Conservation (phyloP, 2,888 invertebrate genomes). For the Agriotes lineatus region DNA sequence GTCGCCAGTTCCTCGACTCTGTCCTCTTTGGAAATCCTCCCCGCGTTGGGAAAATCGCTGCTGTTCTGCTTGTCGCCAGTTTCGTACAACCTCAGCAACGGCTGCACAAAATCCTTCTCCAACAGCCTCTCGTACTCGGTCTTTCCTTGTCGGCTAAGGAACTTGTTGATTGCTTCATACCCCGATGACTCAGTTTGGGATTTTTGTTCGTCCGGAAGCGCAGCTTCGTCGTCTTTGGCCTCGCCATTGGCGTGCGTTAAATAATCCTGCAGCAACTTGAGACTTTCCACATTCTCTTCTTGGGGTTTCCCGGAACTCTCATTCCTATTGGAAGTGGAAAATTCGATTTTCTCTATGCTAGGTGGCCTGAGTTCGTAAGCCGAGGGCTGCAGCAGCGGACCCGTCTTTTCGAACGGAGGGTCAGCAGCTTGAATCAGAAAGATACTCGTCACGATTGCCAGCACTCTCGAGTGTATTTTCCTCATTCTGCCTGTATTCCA, state of each 20-base stretch:
- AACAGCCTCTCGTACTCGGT: constrained; percentile 59
- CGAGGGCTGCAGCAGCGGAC: constrained; percentile 50
- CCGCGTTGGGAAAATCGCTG: background rate
- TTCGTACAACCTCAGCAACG: constrained; percentile 60
- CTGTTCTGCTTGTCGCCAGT: constrained; percentile 7
- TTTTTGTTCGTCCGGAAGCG: constrained; percentile 33
- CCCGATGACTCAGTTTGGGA: constrained; percentile 41
- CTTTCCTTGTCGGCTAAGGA: constrained; percentile 57
- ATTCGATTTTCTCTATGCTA: constrained; percentile 20
- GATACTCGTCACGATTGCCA: constrained; percentile 63
- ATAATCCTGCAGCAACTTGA: constrained; percentile 55
- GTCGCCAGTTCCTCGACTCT: constrained; percentile 55
- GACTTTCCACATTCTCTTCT: constrained; percentile 47
- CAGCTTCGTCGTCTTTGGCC: constrained; percentile 23
- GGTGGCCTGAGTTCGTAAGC: constrained; percentile 13
- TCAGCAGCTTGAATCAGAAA: constrained; percentile 65
- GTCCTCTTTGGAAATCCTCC: constrained; percentile 59
- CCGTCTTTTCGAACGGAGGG: constrained; percentile 59
- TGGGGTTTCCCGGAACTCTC: constrained; percentile 13
- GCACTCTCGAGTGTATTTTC: constrained; percentile 63
- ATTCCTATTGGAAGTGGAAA: background rate
- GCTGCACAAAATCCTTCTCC: constrained; percentile 62
- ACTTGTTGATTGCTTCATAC: constrained; percentile 54
- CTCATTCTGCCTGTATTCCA: constrained; percentile 61
- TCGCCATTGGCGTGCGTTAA: constrained; percentile 52